Base-by-base conservation (phyloP, 2,888 invertebrate genomes). In the Colostygia pectinataria region DNA sequence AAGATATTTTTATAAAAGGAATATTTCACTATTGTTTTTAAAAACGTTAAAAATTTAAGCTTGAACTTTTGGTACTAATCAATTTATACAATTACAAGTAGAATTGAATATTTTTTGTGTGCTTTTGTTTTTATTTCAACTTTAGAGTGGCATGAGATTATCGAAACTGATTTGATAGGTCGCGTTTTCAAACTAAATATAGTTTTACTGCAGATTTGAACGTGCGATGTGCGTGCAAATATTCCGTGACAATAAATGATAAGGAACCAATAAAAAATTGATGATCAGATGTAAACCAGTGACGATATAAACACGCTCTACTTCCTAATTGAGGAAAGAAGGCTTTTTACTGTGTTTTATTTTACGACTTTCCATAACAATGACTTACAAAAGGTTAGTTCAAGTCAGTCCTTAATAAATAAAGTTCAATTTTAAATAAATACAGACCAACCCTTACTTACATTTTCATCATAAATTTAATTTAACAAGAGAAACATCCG, bases 381-480 rank as follows among this genome's bases (percentile, higher is more conserved):
- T 52, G 37, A 41, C 41, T 42, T 52, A 52, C 41, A 33, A 42
- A 52, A 52, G 46, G 46, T 52, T 46, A 38, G 38, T 33, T 46
- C 28, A 43, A 52, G 38, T 43, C 52, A 39, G 52, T 15, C 46
- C 52, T 46, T 38, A 42, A 52, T 52, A 52, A 52, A 52, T 52
- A 52, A 52, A 29, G 55, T 53, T 61, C 51, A 55, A 59, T 61
- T 59, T 62, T 56, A 54, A 46, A 42, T 61, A 52, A 52, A 52
- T 52, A 56, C 51, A 54, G 53, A 54, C 46, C 52, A 46, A 55
- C 47, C 49, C 48, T 49, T 53, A 55, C 44, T 49, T 56, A 57
- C 50, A 55, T 54, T 55, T 60, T 65, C 66, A 58, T 62, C 46
- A 68, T 63, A 59, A 67, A 67, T 66, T 63, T 59, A 67, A 59